Evolutionary conservation across 1,140 invertebrate species (phyloP), one percentile per base, ranked within the genome.

Genomic region (Meloidogyne floridensis): DNA sequence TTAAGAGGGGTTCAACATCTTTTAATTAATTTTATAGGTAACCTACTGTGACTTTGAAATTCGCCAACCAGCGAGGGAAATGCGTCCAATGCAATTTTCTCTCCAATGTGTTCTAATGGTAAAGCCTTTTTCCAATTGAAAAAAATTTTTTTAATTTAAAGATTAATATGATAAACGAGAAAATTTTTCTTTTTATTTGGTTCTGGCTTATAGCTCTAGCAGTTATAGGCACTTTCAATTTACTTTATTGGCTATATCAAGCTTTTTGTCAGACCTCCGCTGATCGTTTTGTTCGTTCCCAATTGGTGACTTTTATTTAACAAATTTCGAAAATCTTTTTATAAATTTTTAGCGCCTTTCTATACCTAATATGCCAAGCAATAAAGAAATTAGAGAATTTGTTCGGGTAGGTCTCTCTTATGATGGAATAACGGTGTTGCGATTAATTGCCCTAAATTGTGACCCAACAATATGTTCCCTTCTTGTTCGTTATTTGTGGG

Each of bases 131-230:
- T 65, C n/a, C 15, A 56, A 65, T 15, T 59, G 15, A 59, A 59
- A 59, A 54, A 5, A 59, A 15, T 59, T 15, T 59, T 15, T 59
- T 65, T 1, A 32, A 32, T 32, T 65, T 65, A 6, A 5, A 65
- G 59, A 79, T 79, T 18, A 79, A 79, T 72, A 79, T 79, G 77
- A 65, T 79, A 69, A 79, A 79, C 77, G 77, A 79, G 65, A 79
- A 79, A 72, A 69, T 79, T 20, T 79, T 79, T 8, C 47, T 79
- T 43, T 79, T 79, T 72, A 20, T 79, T 53, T 79, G 77, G 77
- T 79, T 79, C 11, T 79, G 77, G 77, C n/a, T 79, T n/a, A 51
- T 65, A 5, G 15, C 59, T 0, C 54, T 79, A 32, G 65, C n/a
- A 11, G 18, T 53, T 43, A 15, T 79, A 1, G 72, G 47, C 13